Conservation (phyloP, 2,888 invertebrate species). For the Parnassius orleans region DNA sequence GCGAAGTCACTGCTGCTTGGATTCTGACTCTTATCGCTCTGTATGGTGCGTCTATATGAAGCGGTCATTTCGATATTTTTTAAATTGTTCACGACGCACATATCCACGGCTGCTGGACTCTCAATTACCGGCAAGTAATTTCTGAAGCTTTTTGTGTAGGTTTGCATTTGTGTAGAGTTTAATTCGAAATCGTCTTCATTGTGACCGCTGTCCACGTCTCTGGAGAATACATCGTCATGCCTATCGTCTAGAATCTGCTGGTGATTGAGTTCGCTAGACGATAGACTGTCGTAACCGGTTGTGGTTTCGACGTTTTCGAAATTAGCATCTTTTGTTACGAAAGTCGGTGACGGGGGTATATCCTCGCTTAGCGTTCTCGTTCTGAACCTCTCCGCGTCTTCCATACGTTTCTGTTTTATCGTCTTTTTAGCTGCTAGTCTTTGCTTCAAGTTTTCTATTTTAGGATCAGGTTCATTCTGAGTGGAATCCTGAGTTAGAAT, state of each 20-base stretch:
- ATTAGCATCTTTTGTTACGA: conserved; percentile 67
- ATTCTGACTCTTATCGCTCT: conserved; percentile 46
- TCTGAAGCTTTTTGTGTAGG: conserved; percentile 79
- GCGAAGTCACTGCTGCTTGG: conserved; percentile 68
- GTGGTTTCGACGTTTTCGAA: conserved; percentile 73
- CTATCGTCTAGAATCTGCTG: conserved; percentile 58
- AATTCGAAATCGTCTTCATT: conserved; percentile 87
- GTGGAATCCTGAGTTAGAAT: conserved; percentile 46
- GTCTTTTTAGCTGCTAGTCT: conserved; percentile 71
- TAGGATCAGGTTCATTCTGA: conserved; percentile 48
- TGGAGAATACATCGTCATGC: conserved; percentile 53
- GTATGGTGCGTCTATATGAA: conserved; percentile 51
- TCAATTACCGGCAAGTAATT: conserved; percentile 74
- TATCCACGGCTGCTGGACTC: conserved; percentile 67
- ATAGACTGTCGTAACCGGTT: conserved; percentile 72
- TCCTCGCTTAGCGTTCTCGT: conserved; percentile 85
- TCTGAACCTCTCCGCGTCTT: conserved; percentile 87
- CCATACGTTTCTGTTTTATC: conserved; percentile 80
- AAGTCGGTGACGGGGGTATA: conserved; percentile 74
- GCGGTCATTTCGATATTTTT: conserved; percentile 73
- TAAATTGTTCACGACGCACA: conserved; percentile 71
- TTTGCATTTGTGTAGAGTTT: conserved; percentile 80
- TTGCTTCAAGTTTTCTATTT: conserved; percentile 64
- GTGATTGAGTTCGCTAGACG: conserved; percentile 67
- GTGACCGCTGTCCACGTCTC: conserved; percentile 83